Conservation (phyloP, 2,888 invertebrate species). For the Eupsilia transversa region DNA sequence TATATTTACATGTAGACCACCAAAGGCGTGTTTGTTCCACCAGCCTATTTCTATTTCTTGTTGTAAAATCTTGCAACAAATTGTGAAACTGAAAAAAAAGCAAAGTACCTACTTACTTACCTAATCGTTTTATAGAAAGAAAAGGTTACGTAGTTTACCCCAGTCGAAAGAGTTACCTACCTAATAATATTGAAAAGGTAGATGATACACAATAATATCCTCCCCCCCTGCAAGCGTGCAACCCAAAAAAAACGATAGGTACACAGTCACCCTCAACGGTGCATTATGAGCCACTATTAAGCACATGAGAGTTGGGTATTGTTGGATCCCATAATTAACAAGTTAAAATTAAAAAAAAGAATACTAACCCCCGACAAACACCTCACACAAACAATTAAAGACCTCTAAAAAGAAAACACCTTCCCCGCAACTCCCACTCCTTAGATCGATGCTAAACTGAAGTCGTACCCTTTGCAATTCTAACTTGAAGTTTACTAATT, state of each 20-base stretch:
- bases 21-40: slow-evolving; percentile 83
- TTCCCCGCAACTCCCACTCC: too few species aligned
- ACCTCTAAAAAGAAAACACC: too few species aligned
- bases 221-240: too few species aligned
- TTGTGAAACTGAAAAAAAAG: slow-evolving; percentile 77
- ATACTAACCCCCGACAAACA: too few species aligned
- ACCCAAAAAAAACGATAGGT: neutral
- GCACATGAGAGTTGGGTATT: too few species aligned
- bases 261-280: neutral
- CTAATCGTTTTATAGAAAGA: neutral
- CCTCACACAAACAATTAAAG: too few species aligned
- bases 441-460: too few species aligned
- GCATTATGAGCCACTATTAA: too few species aligned
- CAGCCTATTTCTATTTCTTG: slow-evolving; percentile 80
- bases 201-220: neutral
- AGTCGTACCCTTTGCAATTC: too few species aligned
- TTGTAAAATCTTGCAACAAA: slow-evolving; percentile 79
- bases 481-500: too few species aligned
- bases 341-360: too few species aligned
- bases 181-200: neutral
- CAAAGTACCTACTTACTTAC: neutral
- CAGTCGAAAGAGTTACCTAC: neutral
- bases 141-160: neutral
- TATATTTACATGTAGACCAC: slow-evolving; percentile 86
- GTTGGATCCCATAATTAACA: too few species aligned